Conservation (phyloP, 2,797 vertebrate genomes). For the Gambusia yucatana region DNA sequence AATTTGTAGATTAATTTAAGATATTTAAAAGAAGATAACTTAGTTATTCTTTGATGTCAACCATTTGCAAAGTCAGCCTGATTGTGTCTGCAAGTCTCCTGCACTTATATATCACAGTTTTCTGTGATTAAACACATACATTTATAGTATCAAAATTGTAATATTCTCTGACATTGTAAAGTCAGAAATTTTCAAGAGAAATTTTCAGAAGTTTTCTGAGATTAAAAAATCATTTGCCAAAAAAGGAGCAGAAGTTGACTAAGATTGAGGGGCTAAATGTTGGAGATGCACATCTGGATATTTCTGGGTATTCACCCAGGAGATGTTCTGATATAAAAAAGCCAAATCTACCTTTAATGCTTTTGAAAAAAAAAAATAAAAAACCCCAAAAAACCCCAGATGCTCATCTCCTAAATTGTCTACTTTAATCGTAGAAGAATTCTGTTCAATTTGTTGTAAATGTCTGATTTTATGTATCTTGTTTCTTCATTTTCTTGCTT, state of each 20-base stretch:
- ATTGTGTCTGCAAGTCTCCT: no score
- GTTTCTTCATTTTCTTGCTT: not conserved
- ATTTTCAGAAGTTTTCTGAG: no score
- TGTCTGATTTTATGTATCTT: not conserved
- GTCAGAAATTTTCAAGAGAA: not conserved
- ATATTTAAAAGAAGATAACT: not conserved
- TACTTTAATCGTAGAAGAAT: not conserved
- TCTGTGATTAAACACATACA: not conserved
- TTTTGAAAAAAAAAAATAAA: not conserved
- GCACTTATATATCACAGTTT: not conserved
- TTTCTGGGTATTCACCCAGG: not conserved
- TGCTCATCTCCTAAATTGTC: not conserved
- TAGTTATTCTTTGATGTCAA: not conserved
- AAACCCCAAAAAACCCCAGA: no score
- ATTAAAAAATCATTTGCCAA: not conserved
- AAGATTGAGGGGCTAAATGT: not conserved
- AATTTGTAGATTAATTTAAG: not conserved
- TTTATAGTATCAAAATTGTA: not conserved
- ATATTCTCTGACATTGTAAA: no score
- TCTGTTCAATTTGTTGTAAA: not conserved
- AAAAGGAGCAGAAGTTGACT: not conserved
- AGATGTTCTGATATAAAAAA: not conserved
- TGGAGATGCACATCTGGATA: not conserved
- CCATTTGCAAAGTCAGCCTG: no score
- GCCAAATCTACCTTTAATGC: not conserved